Evolutionary conservation across 37 sponge, comb jelly and placozoan species (phyloP).

Genomic region (Oscarella lobularis): DNA sequence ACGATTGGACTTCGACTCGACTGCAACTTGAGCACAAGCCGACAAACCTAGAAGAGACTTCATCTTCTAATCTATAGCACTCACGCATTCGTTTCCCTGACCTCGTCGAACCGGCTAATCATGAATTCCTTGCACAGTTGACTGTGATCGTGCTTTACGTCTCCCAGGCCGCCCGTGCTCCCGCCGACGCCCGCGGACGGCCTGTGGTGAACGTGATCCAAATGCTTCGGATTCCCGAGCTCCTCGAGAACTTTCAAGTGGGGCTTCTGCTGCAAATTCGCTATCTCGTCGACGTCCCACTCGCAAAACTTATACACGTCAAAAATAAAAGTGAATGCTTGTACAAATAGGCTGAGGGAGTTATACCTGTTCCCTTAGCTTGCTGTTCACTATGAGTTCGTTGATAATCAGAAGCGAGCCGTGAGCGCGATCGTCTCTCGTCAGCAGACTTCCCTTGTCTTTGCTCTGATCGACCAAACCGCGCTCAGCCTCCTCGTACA

Average conservation of each 20-base stretch:
- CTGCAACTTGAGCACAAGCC: conserved; percentile 28
- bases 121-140: neutral
- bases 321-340: neutral
- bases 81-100: neutral
- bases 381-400: conserved; percentile 60
- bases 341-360: too few relatives aligned
- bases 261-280: neutral
- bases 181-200: too few relatives aligned
- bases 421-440: conserved; percentile 63
- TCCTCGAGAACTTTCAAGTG: neutral
- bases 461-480: conserved; percentile 33
- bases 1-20: conserved; percentile 44
- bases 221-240: neutral
- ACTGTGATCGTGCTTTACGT: neutral
- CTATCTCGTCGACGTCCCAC: neutral
- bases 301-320: neutral
- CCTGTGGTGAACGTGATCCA: neutral
- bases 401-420: conserved; percentile 74
- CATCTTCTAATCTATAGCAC: too few relatives aligned
- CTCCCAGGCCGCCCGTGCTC: neutral
- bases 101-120: neutral
- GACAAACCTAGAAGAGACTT: conserved; percentile 46
- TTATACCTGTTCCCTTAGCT: too few relatives aligned
- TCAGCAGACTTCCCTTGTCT: conserved; percentile 22
- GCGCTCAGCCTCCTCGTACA: conserved; percentile 56